Percentiles rank a stretch among this genome's conserved stretches.
Conservation (phyloP, 1,140 invertebrate species). For the Chironomus striatipennis region DNA sequence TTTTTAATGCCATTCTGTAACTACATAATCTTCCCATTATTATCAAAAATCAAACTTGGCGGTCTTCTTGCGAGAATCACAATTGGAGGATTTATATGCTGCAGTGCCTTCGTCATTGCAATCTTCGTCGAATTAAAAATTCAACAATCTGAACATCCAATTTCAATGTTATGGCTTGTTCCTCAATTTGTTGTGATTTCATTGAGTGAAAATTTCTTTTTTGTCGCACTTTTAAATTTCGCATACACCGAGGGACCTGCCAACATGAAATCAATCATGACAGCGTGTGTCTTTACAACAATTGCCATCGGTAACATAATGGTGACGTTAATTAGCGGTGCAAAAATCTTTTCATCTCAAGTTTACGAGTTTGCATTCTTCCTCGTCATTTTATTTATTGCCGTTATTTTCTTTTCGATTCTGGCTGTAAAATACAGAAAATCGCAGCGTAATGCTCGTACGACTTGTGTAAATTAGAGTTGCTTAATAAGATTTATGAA, state of each 20-base stretch:
- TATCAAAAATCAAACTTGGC: conserved; percentile 37
- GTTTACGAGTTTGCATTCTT: conserved; percentile 72
- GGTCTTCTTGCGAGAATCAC: conserved; percentile 55
- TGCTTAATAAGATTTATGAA: too few species aligned
- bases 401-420: conserved; percentile 43
- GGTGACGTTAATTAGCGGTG: conserved; percentile 56
- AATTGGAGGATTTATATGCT: conserved; percentile 54
- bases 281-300: conserved; percentile 76
- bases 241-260: conserved; percentile 76
- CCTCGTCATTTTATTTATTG: conserved; percentile 65
- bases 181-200: conserved; percentile 79
- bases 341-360: background rate
- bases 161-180: conserved; percentile 70
- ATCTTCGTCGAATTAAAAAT: conserved; percentile 17
- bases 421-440: too few species aligned
- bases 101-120: conserved; percentile 46
- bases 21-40: conserved; percentile 45
- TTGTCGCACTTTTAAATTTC: conserved; percentile 78
- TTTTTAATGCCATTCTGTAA: conserved; percentile 59
- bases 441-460: too few species aligned
- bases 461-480: too few species aligned
- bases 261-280: conserved; percentile 80
- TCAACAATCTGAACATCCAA: conserved; percentile 30
- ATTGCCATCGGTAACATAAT: conserved; percentile 75
- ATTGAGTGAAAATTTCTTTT: conserved; percentile 71